Conservation (phyloP, 2,888 invertebrate genomes). For the Allophyes oxyacanthae region DNA sequence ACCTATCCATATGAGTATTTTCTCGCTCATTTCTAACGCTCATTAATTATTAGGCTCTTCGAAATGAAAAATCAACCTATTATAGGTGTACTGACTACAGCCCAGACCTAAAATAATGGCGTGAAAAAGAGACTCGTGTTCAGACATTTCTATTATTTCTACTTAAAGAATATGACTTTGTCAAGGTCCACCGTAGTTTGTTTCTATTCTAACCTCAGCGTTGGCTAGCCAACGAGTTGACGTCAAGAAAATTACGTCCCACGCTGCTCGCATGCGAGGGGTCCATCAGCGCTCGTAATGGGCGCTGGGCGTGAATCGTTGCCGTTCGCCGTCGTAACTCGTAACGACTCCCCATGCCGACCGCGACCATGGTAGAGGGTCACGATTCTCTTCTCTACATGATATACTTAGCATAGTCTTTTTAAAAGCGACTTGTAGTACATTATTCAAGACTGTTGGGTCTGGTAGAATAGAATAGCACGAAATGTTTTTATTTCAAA, state of each 20-base stretch:
- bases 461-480: too few species aligned
- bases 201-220: slow-evolving; percentile 22
- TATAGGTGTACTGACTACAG: too few species aligned
- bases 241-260: slow-evolving; percentile 30
- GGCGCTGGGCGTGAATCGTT: slow-evolving; percentile 44
- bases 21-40: too few species aligned
- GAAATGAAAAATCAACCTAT: too few species aligned
- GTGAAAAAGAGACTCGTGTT: too few species aligned
- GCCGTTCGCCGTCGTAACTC: slow-evolving; percentile 18
- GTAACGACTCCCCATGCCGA: slow-evolving; percentile 29
- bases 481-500: too few species aligned
- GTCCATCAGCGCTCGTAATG: slow-evolving; percentile 42
- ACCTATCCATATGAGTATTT: too few species aligned
- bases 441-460: too few species aligned
- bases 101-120: too few species aligned
- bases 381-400: slow-evolving; percentile 12
- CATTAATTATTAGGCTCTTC: too few species aligned
- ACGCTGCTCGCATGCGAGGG: slow-evolving; percentile 43
- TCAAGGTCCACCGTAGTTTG: slow-evolving; percentile 13
- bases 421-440: too few species aligned
- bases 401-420: slow-evolving; percentile 3
- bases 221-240: slow-evolving; percentile 28
- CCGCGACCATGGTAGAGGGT: slow-evolving; percentile 19
- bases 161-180: slow-evolving; percentile 6
- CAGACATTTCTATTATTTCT: too few species aligned